Base-by-base conservation (phyloP, 1,140 invertebrate genomes). In the Ceratoteleas bidentatus region DNA sequence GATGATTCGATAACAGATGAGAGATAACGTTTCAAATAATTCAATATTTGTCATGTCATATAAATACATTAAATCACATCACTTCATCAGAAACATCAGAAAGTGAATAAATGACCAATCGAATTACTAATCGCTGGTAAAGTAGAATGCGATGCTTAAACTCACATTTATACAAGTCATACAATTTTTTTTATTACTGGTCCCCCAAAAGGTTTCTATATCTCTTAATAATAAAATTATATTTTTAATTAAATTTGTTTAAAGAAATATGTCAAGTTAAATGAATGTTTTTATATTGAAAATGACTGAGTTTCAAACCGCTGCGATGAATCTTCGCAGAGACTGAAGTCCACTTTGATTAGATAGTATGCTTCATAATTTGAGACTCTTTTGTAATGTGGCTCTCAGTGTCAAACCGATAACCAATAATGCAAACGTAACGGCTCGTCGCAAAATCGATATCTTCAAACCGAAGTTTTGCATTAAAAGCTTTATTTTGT, bases 331-430 rank as follows among this genome's bases (percentile, higher is more conserved):
- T 66, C 64, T 56, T 11, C 15, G 15, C 32, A 47, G 34, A 66
- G 52, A 24, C 54, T 66, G 64, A 66, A 66, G 64, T 66, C 64
- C 64, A 66, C 38, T 5, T 45, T 16, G 64, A 66, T 66, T 66
- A 66, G 64, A 66, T 66, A 66, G 24, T 11, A 14, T 24, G 47
- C 38, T 66, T 36, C 43, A 56, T 66, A 66, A 66, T 66, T 45
- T 15, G 33, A 69, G 38, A 38, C 54, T 57, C 32, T 56, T 66
- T 66, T 66, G 16, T 34, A 66, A 56, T 38, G 11, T n/a, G 34
- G 34, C 36, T 50, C 45, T 43, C 3, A 56, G 40, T 50, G 14
- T 6, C 33, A 16, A 47, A 14, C 2, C 6, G 40, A 68, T 57
- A 53, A 68, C 36, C 38, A 49, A 57, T 57, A 49, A 32, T 53